Evolutionary conservation across 2,888 invertebrate species (phyloP), one percentile per base, ranked within the genome.

Genomic region (Rotaria socialis): DNA sequence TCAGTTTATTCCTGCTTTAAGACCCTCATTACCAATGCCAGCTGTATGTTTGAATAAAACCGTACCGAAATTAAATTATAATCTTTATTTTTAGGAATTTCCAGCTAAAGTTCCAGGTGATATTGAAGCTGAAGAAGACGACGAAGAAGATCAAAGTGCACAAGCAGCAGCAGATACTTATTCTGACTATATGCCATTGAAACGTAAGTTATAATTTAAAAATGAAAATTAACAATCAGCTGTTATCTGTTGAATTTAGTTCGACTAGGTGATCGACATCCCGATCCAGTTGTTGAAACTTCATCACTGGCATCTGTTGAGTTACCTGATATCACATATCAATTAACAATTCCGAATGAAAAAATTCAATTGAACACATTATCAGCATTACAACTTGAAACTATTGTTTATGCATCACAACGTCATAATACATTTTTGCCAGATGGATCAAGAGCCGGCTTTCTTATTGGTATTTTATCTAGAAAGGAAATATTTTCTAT

Each of bases 201-300:
- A 99, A 93, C 92, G 95, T 95, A 92, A 92, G 93, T 88, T 74
- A 88, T 88, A 87, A 67, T 87, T 88, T 58, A 75, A 88, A 19
- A 35, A 4, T 7, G 35, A 27, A 35, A 56, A 60, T 47, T 87
- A 50, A 50, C 8, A 50, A 50, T 11, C 10, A 50, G 14, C 8
- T 50, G 50, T 14, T 88, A 86, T 41, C 8, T 75, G 27, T 87
- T 80, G 86, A 55, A 43, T 90, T 24, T 91, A 95, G 95, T 97
- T 89, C 96, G 96, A 92, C 92, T 96, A 85, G 99, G 99, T 22
- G 94, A 94, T 89, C 95, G 96, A 90, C 99, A 99, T 93, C 99
- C 99, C 0, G 99, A 99, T 92, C 95, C 96, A 0, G 98, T 99
- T 11, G 99, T 99, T 16, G 99, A 99, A 92, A 99, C 99, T 0